A percentile compares a stretch with the other conserved stretches of the same genome.
These are phyloP conservation scores for Forbesichthys agassizii DNA, from an alignment of 2,113 vertebrate genomes.

Conservation along the genomic window DNA sequence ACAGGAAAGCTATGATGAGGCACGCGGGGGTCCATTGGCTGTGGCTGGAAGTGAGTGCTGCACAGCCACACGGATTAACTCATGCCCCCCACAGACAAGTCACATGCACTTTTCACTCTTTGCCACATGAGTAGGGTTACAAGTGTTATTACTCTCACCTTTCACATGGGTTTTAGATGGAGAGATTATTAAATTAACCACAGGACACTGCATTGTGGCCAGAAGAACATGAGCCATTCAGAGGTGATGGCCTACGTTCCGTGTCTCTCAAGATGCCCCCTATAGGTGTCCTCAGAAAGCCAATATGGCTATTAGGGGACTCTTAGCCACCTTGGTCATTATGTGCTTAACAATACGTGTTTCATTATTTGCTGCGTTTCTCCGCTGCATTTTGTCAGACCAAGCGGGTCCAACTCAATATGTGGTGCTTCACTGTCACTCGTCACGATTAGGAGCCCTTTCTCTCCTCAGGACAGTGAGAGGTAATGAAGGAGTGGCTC, in stretches of 20 bases:
- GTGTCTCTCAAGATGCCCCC: constrained; percentile 55
- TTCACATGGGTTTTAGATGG: constrained; percentile 67
- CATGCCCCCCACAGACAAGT: constrained; percentile 63
- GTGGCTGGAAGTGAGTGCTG: constrained; percentile 51
- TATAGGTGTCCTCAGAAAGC: constrained; percentile 54
- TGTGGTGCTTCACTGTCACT: constrained; percentile 37
- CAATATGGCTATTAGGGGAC: constrained; percentile 44
- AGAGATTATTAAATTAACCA: constrained; percentile 80
- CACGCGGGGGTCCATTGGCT: constrained; percentile 60
- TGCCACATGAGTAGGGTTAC: constrained; percentile 66
- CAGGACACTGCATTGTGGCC: constrained; percentile 75
- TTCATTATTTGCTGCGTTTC: constrained; percentile 55
- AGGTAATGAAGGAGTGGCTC: constrained; percentile 65
- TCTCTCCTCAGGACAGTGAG: constrained; percentile 43
- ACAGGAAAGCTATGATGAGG: constrained; percentile 69
- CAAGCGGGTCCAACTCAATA: constrained; percentile 55
- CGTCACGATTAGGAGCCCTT: constrained; percentile 47
- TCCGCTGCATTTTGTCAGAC: constrained; percentile 43
- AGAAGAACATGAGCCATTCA: constrained; percentile 68
- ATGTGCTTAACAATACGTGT: constrained; percentile 61
- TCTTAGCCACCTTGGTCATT: constrained; percentile 59
- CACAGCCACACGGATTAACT: constrained; percentile 69
- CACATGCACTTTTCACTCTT: constrained; percentile 57
- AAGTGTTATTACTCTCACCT: constrained; percentile 74
- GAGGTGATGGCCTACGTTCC: constrained; percentile 55